Percentiles rank a stretch among this genome's conserved stretches.
phyloP scores from a whole-genome alignment of 2,888 invertebrate species.

The Protodeltote pygarga region DNA sequence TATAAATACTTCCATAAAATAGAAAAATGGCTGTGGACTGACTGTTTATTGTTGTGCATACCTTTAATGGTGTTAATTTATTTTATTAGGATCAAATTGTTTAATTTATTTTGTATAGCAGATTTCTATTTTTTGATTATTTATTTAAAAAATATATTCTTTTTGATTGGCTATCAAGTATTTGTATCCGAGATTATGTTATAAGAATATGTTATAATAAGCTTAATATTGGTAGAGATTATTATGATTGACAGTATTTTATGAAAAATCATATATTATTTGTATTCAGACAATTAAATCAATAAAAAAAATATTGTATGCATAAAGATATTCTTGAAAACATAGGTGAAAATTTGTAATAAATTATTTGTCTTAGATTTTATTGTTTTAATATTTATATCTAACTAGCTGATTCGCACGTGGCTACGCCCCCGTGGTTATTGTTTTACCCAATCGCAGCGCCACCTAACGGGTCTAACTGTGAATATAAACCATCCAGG shows the following conservation, averaged over 20 bases:
- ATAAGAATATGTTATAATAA: conserved; percentile 23
- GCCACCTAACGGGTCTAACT: too few relatives aligned
- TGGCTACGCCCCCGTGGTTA: too few relatives aligned
- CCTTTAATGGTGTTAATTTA: conserved; percentile 33
- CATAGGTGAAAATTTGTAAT: conserved; percentile 32
- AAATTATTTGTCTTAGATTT: conserved; percentile 29
- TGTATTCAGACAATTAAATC: conserved; percentile 16
- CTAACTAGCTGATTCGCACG: too few relatives aligned
- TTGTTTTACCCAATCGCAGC: too few relatives aligned
- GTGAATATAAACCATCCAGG: too few relatives aligned
- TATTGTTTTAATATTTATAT: conserved; percentile 1
- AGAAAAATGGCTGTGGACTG: conserved; percentile 59
- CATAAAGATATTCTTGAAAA: conserved; percentile 29
- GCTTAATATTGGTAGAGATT: conserved; percentile 11
- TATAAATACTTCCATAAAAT: conserved; percentile 21
- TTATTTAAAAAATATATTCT: conserved; percentile 1
- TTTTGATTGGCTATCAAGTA: conserved; percentile 19
- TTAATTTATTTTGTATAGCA: conserved; percentile 24
- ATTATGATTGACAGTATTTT: conserved; percentile 22
- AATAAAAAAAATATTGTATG: conserved; percentile 8
- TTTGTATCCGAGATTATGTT: conserved; percentile 32
- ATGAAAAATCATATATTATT: conserved; percentile 6
- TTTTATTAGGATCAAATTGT: conserved; percentile 23
- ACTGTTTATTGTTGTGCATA: conserved; percentile 44
- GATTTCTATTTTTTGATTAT: conserved; percentile 15